These are phyloP conservation scores for Reticulitermes speratus DNA, from an alignment of 1,140 invertebrate genomes.

Conservation along the genomic window DNA sequence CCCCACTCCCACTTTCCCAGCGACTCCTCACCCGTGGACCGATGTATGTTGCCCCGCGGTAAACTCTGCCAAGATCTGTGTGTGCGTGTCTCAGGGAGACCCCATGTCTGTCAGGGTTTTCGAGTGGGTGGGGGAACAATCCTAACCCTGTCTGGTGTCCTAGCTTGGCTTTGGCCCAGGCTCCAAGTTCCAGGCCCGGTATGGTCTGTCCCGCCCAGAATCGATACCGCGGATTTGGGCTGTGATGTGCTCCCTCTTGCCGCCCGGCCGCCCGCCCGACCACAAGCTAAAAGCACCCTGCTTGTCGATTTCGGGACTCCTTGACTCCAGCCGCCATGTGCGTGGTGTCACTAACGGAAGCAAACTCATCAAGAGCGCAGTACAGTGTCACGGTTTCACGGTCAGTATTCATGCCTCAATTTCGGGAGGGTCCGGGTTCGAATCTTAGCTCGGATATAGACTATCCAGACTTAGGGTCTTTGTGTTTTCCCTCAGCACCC, in stretches of 20 bases:
- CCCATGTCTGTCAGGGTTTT: not conserved
- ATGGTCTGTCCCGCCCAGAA: not conserved
- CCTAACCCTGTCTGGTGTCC: not conserved
- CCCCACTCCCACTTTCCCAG: not conserved
- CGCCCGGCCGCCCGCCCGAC: not conserved
- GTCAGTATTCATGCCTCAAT: no score
- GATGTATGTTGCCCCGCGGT: not conserved
- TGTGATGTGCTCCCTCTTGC: not conserved
- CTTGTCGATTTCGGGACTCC: not conserved
- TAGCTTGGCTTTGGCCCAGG: not conserved
- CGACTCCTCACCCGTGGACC: no score
- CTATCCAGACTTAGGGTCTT: no score
- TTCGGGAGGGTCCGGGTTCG: no score
- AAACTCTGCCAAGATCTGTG: not conserved
- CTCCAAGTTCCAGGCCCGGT: conserved; percentile 11
- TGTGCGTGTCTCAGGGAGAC: not conserved
- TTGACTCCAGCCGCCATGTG: not conserved
- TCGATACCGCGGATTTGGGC: not conserved
- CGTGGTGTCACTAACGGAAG: no score
- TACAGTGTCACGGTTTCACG: no score
- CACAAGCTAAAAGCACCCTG: no score
- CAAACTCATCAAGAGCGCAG: no score
- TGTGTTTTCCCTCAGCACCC: no score
- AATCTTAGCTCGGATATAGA: no score
- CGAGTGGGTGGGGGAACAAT: not conserved